Percentiles rank a stretch among this genome's conserved stretches.
These are phyloP conservation scores for Labrus mixtus DNA, from an alignment of 2,113 vertebrate genomes.

Conservation along the genomic window DNA sequence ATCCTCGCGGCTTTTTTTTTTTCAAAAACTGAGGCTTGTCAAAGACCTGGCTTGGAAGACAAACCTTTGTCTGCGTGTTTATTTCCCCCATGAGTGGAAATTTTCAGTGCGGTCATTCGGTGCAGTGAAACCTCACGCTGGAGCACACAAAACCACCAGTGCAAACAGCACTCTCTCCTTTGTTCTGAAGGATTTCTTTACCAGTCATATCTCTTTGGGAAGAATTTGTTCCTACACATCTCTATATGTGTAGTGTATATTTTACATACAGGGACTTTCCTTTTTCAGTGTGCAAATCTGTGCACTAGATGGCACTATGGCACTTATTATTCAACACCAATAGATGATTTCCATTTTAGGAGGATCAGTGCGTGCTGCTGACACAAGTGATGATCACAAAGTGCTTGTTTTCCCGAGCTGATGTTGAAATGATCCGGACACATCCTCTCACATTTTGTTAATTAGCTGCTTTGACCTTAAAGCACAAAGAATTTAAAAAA, in stretches of 20 bases:
- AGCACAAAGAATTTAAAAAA: constrained; percentile 14
- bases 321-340: constrained; percentile 76
- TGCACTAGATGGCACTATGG: constrained; percentile 83
- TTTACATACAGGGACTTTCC: constrained; percentile 28
- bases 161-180: constrained; percentile 29
- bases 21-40: constrained; percentile 56
- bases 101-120: constrained; percentile 59
- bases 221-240: neutral
- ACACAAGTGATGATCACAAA: constrained; percentile 67
- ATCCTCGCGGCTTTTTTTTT: constrained; percentile 57
- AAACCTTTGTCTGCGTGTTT: constrained; percentile 69
- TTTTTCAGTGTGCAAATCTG: constrained; percentile 67
- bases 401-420: constrained; percentile 59
- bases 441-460: constrained; percentile 38
- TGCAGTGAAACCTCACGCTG: constrained; percentile 43
- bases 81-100: constrained; percentile 60
- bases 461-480: constrained; percentile 55
- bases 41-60: constrained; percentile 66
- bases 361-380: constrained; percentile 43
- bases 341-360: constrained; percentile 58
- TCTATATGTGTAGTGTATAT: neutral
- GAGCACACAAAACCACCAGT: constrained; percentile 18
- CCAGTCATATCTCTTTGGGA: constrained; percentile 10
- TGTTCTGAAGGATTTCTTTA: constrained; percentile 1
- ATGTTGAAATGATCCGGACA: constrained; percentile 53